Conservation (phyloP, 2,888 invertebrate genomes). For the Drosophila subquinaria region DNA sequence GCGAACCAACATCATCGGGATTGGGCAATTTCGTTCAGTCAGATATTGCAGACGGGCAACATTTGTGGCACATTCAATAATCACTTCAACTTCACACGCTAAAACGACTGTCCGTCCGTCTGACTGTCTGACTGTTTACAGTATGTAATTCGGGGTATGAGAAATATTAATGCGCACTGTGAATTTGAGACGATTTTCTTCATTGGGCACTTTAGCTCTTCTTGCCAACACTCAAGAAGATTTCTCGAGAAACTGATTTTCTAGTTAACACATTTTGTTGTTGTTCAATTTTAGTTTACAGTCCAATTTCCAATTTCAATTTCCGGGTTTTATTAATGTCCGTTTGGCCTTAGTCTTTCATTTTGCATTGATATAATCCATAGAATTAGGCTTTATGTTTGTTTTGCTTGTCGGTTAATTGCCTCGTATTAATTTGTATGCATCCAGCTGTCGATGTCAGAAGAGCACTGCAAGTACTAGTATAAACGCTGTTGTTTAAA, state of each 20-base stretch:
- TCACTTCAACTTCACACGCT: conserved; percentile 72
- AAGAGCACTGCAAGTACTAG: conserved; percentile 70
- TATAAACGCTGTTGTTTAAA: conserved; percentile 58
- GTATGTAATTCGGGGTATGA: conserved; percentile 29
- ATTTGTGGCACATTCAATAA: conserved; percentile 74
- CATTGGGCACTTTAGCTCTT: neutral
- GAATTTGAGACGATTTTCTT: neutral
- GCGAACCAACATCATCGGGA: conserved; percentile 41
- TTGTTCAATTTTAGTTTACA: conserved; percentile 49
- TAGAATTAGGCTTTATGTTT: conserved; percentile 29
- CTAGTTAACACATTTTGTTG: conserved; percentile 50
- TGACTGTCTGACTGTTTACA: conserved; percentile 31
- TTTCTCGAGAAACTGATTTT: conserved; percentile 36
- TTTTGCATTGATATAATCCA: conserved; percentile 43
- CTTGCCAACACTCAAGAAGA: neutral
- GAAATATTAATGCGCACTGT: neutral
- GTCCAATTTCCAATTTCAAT: conserved; percentile 25
- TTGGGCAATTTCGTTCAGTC: conserved; percentile 43
- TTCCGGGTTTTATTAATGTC: conserved; percentile 54
- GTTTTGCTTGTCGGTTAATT: conserved; percentile 28
- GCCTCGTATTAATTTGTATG: conserved; percentile 43
- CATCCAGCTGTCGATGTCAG: conserved; percentile 73
- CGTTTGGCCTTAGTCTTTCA: conserved; percentile 30
- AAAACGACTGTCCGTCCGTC: conserved; percentile 25
- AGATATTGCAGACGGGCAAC: conserved; percentile 39